A percentile compares a stretch with the other conserved stretches of the same genome.
Conservation (phyloP, 1,140 invertebrate species). For the Saccostrea glomerata region DNA sequence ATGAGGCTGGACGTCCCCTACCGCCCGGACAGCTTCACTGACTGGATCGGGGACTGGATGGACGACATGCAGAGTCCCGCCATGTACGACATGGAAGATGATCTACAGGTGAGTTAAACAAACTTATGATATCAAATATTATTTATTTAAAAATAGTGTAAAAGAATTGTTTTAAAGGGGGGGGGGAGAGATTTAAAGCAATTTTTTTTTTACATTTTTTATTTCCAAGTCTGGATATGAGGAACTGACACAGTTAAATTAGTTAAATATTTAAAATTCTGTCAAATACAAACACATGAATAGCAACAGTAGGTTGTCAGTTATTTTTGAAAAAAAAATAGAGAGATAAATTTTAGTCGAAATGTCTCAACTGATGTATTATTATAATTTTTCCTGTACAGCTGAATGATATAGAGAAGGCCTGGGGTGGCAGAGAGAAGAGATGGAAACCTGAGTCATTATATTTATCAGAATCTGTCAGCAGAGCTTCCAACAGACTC, state of each 20-base stretch:
- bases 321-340: too few relatives aligned
- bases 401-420: slow-evolving; percentile 54
- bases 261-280: too few relatives aligned
- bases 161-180: too few relatives aligned
- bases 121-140: not conserved
- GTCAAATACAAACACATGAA: too few relatives aligned
- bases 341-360: too few relatives aligned
- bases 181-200: too few relatives aligned
- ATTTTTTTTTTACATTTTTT: too few relatives aligned
- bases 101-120: slow-evolving; percentile 42
- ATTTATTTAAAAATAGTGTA: not conserved
- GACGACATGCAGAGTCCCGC: slow-evolving; percentile 40
- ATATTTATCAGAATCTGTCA: slow-evolving; percentile 47
- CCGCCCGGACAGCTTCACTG: slow-evolving; percentile 49
- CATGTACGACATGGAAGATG: slow-evolving; percentile 43
- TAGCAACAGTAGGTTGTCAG: too few relatives aligned
- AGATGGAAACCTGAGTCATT: slow-evolving; percentile 50
- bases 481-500: slow-evolving; percentile 53
- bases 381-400: slow-evolving; percentile 11
- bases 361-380: not conserved
- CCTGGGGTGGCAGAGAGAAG: slow-evolving; percentile 52
- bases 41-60: slow-evolving; percentile 59
- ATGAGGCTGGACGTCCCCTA: slow-evolving; percentile 56
- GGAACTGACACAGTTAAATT: too few relatives aligned
- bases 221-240: too few relatives aligned